Conservation (phyloP, 2,797 vertebrate species). For the Emys orbicularis region DNA sequence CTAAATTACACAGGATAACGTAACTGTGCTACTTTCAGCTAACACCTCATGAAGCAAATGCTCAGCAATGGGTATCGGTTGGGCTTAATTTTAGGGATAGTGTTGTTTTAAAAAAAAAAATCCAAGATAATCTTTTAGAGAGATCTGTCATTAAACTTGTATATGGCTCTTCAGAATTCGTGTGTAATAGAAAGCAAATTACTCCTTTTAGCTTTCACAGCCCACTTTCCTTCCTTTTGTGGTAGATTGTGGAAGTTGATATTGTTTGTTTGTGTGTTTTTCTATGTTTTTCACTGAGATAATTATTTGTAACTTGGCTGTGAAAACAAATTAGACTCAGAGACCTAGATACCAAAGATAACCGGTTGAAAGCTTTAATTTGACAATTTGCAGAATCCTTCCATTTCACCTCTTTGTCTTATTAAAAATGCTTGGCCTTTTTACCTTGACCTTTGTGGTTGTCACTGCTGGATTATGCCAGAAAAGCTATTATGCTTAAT, state of each 20-base stretch:
- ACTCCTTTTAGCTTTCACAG: background rate
- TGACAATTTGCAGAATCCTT: constrained; percentile 49
- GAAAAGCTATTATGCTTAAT: constrained; percentile 20
- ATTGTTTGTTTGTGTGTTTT: background rate
- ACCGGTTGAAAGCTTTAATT: constrained; percentile 76
- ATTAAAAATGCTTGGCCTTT: constrained; percentile 37
- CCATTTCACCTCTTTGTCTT: constrained; percentile 33
- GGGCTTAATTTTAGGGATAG: constrained; percentile 62
- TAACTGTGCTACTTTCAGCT: constrained; percentile 52
- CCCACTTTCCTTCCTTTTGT: background rate
- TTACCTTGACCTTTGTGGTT: background rate
- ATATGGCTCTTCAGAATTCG: background rate
- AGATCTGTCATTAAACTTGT: constrained; percentile 42
- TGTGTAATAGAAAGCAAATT: background rate
- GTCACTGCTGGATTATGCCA: constrained; percentile 13
- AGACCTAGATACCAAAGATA: constrained; percentile 81
- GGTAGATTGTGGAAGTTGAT: constrained; percentile 3
- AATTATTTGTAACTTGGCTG: constrained; percentile 33
- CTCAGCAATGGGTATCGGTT: constrained; percentile 62
- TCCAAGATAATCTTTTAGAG: constrained; percentile 46
- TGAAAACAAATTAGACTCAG: constrained; percentile 36
- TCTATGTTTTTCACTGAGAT: background rate
- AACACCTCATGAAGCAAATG: constrained; percentile 72
- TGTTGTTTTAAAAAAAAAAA: constrained; percentile 14
- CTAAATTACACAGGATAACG: background rate